Evolutionary conservation across 92 coral and sea anemone species (phyloP).

Genomic region (Zoanthus sansibaricus): DNA sequence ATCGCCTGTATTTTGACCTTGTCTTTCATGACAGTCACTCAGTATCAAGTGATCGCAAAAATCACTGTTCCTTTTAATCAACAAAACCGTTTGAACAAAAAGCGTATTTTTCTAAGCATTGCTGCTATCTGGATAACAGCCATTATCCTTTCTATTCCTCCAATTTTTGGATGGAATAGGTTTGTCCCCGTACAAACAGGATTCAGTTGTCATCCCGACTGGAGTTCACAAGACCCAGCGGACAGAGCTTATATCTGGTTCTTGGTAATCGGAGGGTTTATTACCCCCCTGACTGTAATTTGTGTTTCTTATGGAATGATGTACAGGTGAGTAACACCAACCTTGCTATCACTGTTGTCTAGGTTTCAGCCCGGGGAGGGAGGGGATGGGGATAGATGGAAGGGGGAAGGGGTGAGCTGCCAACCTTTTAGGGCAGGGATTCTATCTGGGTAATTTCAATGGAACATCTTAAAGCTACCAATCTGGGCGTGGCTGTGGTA

Average conservation of each 20-base stretch:
- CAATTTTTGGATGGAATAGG: conserved; percentile 64
- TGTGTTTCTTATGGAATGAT: conserved; percentile 44
- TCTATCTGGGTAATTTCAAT: no score
- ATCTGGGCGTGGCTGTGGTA: no score
- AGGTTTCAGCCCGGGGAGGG: no score
- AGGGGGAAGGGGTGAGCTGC: no score
- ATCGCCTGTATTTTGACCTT: conserved; percentile 56
- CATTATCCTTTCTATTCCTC: conserved; percentile 37
- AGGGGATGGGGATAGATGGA: no score
- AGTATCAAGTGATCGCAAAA: conserved; percentile 26
- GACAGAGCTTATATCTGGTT: conserved; percentile 12
- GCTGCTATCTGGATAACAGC: not conserved
- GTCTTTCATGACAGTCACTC: conserved; percentile 41
- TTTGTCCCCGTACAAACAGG: conserved; percentile 47
- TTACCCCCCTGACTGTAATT: conserved; percentile 48
- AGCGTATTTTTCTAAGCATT: not conserved
- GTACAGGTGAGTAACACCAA: conserved; percentile 28
- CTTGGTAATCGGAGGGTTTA: conserved; percentile 37
- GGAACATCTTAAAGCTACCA: no score
- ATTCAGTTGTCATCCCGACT: conserved; percentile 66
- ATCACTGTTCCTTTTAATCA: conserved; percentile 2
- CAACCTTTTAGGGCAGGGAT: no score
- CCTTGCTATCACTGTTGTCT: no score
- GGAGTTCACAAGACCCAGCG: conserved; percentile 34
- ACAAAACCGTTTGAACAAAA: not conserved